Evolutionary conservation across 2,888 invertebrate species (phyloP).

Genomic region (Sarcophaga subvicina): DNA sequence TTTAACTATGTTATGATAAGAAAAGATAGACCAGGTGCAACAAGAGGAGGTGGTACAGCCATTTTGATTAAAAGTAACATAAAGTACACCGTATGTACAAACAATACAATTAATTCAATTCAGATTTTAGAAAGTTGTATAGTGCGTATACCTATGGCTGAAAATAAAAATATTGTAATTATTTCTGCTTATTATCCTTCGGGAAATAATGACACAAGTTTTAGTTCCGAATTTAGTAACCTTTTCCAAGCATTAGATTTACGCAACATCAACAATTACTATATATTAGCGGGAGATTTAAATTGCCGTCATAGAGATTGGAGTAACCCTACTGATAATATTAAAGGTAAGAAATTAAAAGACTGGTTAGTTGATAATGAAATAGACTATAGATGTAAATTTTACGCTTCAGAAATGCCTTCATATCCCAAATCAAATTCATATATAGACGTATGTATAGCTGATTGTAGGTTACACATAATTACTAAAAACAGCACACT

Average conservation of each 20-base stretch:
- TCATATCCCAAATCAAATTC: no score
- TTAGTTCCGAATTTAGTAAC: no score
- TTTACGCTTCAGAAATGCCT: neutral
- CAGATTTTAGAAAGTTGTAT: no score
- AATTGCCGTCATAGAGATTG: neutral
- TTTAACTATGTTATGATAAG: neutral
- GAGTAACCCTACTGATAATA: neutral
- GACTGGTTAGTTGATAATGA: slow-evolving; percentile 16
- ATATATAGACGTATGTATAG: no score
- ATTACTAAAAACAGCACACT: no score
- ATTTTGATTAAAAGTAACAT: neutral
- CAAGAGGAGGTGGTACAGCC: neutral
- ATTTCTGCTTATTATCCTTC: slow-evolving; percentile 11
- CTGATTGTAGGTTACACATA: no score
- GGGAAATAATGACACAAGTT: neutral
- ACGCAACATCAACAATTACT: neutral
- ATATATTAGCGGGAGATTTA: neutral
- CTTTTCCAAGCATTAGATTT: neutral
- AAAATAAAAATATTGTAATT: neutral
- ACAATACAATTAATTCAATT: no score
- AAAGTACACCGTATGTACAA: neutral
- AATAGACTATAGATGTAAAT: slow-evolving; percentile 12
- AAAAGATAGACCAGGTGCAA: neutral
- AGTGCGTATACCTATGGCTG: neutral
- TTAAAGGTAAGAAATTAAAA: slow-evolving; percentile 7